These are phyloP conservation scores for Gymnorhina tibicen DNA, from an alignment of 2,113 vertebrate genomes.

Conservation along the genomic window DNA sequence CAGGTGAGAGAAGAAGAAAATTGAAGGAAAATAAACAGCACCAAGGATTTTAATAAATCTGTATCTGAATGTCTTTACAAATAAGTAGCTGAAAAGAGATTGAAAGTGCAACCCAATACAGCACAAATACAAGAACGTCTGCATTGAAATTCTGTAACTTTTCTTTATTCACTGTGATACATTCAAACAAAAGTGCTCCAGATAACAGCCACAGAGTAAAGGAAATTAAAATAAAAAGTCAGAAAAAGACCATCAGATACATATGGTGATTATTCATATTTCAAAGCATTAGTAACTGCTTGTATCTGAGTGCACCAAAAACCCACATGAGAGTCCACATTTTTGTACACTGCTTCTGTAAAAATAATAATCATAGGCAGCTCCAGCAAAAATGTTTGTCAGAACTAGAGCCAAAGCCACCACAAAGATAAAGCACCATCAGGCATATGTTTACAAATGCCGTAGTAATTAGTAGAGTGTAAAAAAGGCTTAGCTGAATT, in stretches of 20 bases:
- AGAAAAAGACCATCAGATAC: slow-evolving; percentile 32
- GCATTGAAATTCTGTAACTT: slow-evolving; percentile 19
- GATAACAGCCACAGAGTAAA: slow-evolving; percentile 39
- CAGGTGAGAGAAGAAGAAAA: neutral
- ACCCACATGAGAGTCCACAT: neutral
- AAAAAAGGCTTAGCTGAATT: slow-evolving; percentile 40
- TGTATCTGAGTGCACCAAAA: slow-evolving; percentile 39
- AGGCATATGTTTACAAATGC: slow-evolving; percentile 60
- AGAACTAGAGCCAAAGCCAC: slow-evolving; percentile 19
- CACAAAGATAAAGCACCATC: slow-evolving; percentile 56
- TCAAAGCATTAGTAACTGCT: slow-evolving; percentile 47
- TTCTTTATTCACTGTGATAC: slow-evolving; percentile 43
- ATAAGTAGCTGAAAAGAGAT: neutral
- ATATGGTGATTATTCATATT: slow-evolving; percentile 21
- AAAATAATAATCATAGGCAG: slow-evolving; percentile 15
- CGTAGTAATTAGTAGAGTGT: slow-evolving; percentile 47
- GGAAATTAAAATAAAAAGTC: slow-evolving; percentile 29
- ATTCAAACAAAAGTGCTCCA: slow-evolving; percentile 55
- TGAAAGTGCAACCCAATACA: neutral
- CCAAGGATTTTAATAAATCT: neutral
- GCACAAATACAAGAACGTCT: slow-evolving; percentile 1
- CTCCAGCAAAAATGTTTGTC: slow-evolving; percentile 24
- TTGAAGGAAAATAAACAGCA: neutral
- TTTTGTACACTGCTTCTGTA: slow-evolving; percentile 13
- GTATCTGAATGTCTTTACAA: neutral